Base-by-base conservation (phyloP, 2,113 vertebrate genomes). In the Serinus canaria region DNA sequence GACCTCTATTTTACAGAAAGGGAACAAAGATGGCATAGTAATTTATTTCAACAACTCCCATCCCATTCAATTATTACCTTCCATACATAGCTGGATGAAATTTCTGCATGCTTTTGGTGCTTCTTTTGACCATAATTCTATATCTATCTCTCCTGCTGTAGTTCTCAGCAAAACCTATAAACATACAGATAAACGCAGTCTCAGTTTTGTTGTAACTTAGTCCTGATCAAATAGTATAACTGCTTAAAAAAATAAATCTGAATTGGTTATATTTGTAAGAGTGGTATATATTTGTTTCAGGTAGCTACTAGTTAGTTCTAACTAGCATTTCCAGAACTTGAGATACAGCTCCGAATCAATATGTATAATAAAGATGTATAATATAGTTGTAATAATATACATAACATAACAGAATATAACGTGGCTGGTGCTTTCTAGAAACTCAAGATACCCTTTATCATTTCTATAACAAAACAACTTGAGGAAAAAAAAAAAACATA, bases 91-190 rank as follows among this genome's bases (percentile, higher is more conserved):
- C 70, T 99, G 99, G 67, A 99, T 96, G 95, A 99, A 99, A 97
- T 99, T 99, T 94, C 99, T 98, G 96, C 99, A 99, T 69, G 99
- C 99, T 98, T 99, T 99, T 31, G 99, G 99, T 55, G 99, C 98
- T 97, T 99, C 99, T 96, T 99, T 99, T 74, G 99, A 99, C 99
- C 99, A 99, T 68, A 99, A 84, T 89, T 99, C 99, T 84, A 99
- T 98, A 93, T 99, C 99, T 95, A 99, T 99, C 63, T 99, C 99
- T 72, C 99, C 99, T 78, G 99, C 99, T 52, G 99, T 97, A 79
- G 99, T 99, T 97, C 99, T 99, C 95, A 99, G 84, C 96, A 99
- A 98, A 95, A 99, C 99, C 99, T 99, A 31, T 13, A 80, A 59
- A 77, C 83, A 95, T 13, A 95, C 3, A 47, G 12, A 66, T 4